Conservation (phyloP, 2,888 invertebrate species). For the Thereva nobilitata region DNA sequence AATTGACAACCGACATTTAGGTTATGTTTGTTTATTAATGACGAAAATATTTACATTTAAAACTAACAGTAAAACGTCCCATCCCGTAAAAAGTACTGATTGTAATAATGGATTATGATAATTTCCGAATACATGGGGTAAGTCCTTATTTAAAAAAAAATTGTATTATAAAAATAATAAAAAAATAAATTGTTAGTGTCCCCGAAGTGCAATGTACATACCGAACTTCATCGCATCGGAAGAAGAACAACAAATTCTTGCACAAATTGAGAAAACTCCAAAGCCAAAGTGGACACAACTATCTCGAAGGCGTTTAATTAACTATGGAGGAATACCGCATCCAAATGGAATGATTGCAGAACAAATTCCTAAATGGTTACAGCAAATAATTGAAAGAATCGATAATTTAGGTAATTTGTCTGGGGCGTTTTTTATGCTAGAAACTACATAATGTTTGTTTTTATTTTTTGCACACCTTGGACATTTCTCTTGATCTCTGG, state of each 20-base stretch:
- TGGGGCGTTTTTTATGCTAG: background rate
- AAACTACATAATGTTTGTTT: no score
- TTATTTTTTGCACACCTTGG: no score
- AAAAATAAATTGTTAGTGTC: conserved; percentile 48
- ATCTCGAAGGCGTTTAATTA: conserved; percentile 88
- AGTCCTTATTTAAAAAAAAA: no score
- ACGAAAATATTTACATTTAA: no score
- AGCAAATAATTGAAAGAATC: conserved; percentile 71
- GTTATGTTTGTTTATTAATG: no score
- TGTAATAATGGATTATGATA: no score
- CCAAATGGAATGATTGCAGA: conserved; percentile 92
- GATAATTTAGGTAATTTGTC: conserved; percentile 63
- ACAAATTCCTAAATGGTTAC: conserved; percentile 83
- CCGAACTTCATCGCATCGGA: conserved; percentile 80
- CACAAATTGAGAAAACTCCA: conserved; percentile 77
- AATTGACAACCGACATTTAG: no score
- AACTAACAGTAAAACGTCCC: no score
- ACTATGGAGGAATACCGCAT: conserved; percentile 96
- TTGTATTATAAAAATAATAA: no score
- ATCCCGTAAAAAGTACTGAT: no score
- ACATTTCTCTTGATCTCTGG: no score
- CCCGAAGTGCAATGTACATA: conserved; percentile 66
- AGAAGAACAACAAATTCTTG: conserved; percentile 73
- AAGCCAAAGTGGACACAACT: conserved; percentile 96
- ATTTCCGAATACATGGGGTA: no score